These are phyloP conservation scores for Drosophila atripex DNA, from an alignment of 2,888 invertebrate genomes.

Conservation along the genomic window DNA sequence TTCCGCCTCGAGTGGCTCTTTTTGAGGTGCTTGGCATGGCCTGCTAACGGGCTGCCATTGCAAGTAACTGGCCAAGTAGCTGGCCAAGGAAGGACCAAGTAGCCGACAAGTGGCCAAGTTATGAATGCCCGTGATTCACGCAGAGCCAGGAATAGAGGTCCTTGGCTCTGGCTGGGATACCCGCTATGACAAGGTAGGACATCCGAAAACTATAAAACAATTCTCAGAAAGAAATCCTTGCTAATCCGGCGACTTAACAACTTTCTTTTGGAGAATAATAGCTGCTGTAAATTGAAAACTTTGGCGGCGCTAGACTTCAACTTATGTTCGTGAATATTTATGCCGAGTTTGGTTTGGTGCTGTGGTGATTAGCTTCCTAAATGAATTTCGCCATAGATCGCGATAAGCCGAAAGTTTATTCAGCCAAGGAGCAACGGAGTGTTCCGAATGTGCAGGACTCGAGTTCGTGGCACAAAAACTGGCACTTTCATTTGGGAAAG, in stretches of 20 bases:
- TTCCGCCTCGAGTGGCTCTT: slow-evolving; percentile 7
- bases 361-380: slow-evolving; percentile 27
- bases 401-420: slow-evolving; percentile 35
- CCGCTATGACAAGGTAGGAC: slow-evolving; percentile 9
- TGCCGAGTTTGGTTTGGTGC: slow-evolving; percentile 24
- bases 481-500: slow-evolving; percentile 35
- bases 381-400: slow-evolving; percentile 43
- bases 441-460: background rate
- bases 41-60: slow-evolving; percentile 29
- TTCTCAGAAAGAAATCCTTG: background rate
- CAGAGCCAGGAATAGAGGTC: background rate
- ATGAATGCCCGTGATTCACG: slow-evolving; percentile 20
- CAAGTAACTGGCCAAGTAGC: slow-evolving; percentile 32
- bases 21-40: slow-evolving; percentile 8
- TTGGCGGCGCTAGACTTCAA: slow-evolving; percentile 10
- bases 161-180: background rate
- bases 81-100: slow-evolving; percentile 11
- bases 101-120: slow-evolving; percentile 29
- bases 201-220: slow-evolving; percentile 23
- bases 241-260: slow-evolving; percentile 20
- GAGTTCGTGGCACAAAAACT: background rate
- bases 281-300: slow-evolving; percentile 25
- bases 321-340: slow-evolving; percentile 29
- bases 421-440: background rate
- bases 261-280: slow-evolving; percentile 16